Evolutionary conservation across 2,113 vertebrate genomes (phyloP).

Genomic region (Cyprinodon variegatus): DNA sequence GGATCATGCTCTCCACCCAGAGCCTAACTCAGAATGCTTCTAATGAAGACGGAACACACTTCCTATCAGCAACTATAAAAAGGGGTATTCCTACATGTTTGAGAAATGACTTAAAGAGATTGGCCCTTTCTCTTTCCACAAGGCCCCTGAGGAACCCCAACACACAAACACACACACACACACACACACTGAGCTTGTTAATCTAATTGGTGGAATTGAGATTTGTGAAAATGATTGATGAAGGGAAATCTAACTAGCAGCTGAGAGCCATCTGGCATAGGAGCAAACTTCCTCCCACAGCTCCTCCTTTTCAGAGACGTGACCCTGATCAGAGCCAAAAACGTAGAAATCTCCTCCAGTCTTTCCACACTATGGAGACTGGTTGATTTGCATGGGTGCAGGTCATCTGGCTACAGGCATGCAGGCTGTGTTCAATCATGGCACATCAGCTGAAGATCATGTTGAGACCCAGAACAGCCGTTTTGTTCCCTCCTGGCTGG

Average conservation of each 20-base stretch:
- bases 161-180: neutral
- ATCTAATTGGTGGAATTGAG: constrained; percentile 46
- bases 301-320: constrained; percentile 1
- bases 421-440: too few relatives aligned
- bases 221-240: constrained; percentile 60
- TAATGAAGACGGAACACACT: neutral
- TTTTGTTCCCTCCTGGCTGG: too few relatives aligned
- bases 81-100: constrained; percentile 3
- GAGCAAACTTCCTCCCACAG: neutral
- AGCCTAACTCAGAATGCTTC: neutral
- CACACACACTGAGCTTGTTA: constrained; percentile 32
- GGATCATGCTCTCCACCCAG: neutral
- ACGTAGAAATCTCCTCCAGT: neutral
- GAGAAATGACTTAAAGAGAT: constrained; percentile 27
- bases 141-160: neutral
- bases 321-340: neutral
- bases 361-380: neutral
- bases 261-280: constrained; percentile 23
- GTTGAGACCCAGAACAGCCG: too few relatives aligned
- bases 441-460: too few relatives aligned
- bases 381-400: too few relatives aligned
- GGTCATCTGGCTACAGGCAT: too few relatives aligned
- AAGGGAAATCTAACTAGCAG: constrained; percentile 20
- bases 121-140: constrained; percentile 9
- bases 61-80: neutral